Conservation (phyloP, 2,888 invertebrate species). For the Leptarthrus brevirostris region DNA sequence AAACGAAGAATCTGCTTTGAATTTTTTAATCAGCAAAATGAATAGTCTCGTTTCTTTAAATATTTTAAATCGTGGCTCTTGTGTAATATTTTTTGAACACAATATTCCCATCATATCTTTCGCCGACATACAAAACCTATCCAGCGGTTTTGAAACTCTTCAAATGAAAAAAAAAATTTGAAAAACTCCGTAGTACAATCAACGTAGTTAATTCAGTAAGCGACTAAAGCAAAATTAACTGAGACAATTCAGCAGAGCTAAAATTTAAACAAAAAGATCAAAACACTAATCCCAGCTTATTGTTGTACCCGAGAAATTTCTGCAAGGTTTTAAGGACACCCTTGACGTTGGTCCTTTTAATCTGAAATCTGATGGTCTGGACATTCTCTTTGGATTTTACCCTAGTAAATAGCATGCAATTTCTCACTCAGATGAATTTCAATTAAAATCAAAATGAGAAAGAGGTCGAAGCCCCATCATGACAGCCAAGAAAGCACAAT, state of each 20-base stretch:
- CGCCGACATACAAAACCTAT: background rate
- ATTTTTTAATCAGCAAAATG: slow-evolving; percentile 25
- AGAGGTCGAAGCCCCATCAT: too few relatives aligned
- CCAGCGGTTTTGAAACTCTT: too few relatives aligned
- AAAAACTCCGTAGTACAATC: too few relatives aligned
- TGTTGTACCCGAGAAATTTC: slow-evolving; percentile 8
- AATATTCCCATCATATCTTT: too few relatives aligned
- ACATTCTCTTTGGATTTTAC: slow-evolving; percentile 23
- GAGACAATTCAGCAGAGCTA: background rate
- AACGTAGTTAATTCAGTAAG: background rate
- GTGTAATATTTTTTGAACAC: background rate
- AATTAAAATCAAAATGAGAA: slow-evolving; percentile 22
- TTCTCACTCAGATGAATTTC: slow-evolving; percentile 38
- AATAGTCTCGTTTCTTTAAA: background rate
- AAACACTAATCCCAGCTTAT: slow-evolving; percentile 18
- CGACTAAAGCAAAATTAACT: slow-evolving; percentile 20
- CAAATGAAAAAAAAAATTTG: too few relatives aligned
- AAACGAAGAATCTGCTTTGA: background rate
- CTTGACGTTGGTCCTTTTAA: slow-evolving; percentile 1
- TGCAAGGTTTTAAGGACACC: background rate
- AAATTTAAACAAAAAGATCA: background rate
- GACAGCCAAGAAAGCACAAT: too few relatives aligned
- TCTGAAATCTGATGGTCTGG: slow-evolving; percentile 25
- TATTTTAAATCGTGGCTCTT: background rate
- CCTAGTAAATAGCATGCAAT: slow-evolving; percentile 39